Base-by-base conservation (phyloP, 1,140 invertebrate genomes). In the Caenorhabditis brenneri region DNA sequence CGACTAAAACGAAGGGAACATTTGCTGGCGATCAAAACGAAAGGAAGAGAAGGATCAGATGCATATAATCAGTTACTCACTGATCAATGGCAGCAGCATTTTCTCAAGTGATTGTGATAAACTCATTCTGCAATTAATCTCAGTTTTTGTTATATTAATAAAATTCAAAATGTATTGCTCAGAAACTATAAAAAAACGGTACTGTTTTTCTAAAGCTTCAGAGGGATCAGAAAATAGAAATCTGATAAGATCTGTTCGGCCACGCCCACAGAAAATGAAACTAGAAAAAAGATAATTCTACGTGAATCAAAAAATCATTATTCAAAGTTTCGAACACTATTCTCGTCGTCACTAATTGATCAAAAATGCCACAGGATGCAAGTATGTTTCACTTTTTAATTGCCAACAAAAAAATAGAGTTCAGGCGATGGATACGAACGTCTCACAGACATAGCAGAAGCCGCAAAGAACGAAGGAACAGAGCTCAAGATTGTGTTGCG, bases 21-120 rank as follows among this genome's bases (percentile, higher is more conserved):
- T 74, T 46, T 74, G 10, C 6, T 74, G 65, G 65, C 65, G 19
- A 39, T 74, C 1, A 74, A 74, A 42, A 74, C 65, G 16, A 74
- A 74, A 74, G 65, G 65, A 74, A n/a, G 65, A 74, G 65, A 74
- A 42, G 65, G 65, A 42, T 74, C 65, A 22, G 65, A 74, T 74
- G 65, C 65, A 12, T 74, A 74, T 12, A 74, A 74, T 42, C 65
- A 74, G 10, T 42, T 74, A 12, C 65, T 74, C 27, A 19, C 42
- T 74, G 65, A 74, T 74, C 65, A 74, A 46, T 74, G 65, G 65
- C 27, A 31, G 16, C 65, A 74, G 24, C 65, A 74, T 46, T 74
- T 42, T 42, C 65, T 74, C 10, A 74, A 74, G 10, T 74, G 65
- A 74, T 46, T 42, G 9, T 9, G 15, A n/a, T 1, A 10, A n/a